Evolutionary conservation across 1,140 invertebrate species (phyloP).

Genomic region (Drosophila asahinai): DNA sequence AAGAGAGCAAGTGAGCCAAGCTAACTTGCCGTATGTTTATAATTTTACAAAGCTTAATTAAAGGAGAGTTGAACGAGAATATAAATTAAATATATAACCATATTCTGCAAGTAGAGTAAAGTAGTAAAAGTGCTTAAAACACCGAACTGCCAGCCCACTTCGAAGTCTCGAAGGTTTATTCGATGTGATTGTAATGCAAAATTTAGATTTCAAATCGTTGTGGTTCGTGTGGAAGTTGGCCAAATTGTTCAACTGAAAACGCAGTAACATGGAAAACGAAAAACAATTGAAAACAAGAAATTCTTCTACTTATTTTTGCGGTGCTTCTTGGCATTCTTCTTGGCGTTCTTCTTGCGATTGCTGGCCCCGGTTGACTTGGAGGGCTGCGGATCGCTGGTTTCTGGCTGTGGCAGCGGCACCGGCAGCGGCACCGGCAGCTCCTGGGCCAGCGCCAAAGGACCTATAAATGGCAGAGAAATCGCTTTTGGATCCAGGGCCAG

Average conservation of each 20-base stretch:
- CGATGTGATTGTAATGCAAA: background rate
- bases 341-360: constrained; percentile 33
- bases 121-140: no score
- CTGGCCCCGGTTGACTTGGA: background rate
- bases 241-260: background rate
- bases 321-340: constrained; percentile 41
- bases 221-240: background rate
- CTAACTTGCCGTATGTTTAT: no score
- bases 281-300: background rate
- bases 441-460: background rate
- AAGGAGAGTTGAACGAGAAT: no score
- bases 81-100: no score
- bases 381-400: background rate
- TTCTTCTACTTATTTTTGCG: constrained; percentile 30
- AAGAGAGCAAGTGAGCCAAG: no score
- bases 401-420: background rate
- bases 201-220: background rate
- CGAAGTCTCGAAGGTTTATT: background rate
- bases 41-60: no score
- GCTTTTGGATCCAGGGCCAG: background rate
- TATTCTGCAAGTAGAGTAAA: no score
- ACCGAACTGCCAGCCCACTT: background rate
- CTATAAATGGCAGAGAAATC: no score
- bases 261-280: background rate
- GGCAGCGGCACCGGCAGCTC: background rate